phyloP scores from a whole-genome alignment of 2,797 vertebrate genomes.

The Pseudochaenichthys georgianus region DNA sequence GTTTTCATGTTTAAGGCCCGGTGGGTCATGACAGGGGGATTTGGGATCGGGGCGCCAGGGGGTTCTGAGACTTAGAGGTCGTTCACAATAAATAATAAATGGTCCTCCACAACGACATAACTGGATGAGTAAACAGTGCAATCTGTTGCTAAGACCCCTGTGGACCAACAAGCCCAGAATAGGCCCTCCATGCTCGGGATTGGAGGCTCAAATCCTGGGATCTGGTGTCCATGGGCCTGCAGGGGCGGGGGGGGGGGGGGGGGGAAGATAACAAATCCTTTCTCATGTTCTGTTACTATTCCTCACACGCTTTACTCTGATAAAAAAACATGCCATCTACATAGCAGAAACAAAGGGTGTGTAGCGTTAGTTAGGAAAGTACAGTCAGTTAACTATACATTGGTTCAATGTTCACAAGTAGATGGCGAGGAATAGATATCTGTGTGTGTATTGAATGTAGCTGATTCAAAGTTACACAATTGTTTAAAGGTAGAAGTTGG shows the following conservation, averaged over 20 bases:
- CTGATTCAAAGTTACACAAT: neutral
- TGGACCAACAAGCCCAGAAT: constrained; percentile 81
- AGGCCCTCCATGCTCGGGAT: constrained; percentile 76
- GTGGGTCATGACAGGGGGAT: neutral
- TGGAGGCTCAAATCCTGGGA: constrained; percentile 83
- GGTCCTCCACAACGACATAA: constrained; percentile 53
- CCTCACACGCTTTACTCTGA: neutral
- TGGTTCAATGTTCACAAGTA: neutral
- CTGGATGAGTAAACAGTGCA: constrained; percentile 80
- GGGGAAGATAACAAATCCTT: constrained; percentile 46
- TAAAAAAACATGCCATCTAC: neutral
- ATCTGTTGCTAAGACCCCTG: constrained; percentile 82
- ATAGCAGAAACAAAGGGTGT: neutral
- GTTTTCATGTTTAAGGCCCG: neutral
- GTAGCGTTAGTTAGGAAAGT: neutral
- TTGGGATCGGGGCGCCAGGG: neutral
- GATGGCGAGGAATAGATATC: neutral
- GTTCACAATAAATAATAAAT: constrained; percentile 73
- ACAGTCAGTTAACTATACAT: neutral
- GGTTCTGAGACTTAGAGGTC: constrained; percentile 25
- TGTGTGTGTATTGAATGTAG: neutral
- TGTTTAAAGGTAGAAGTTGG: neutral
- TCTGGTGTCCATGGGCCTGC: constrained; percentile 77
- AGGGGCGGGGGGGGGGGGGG: constrained; percentile 22
- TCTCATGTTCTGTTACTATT: constrained; percentile 28